phyloP scores from a whole-genome alignment of 2,888 invertebrate genomes.

The Schizotus pectinicornis region DNA sequence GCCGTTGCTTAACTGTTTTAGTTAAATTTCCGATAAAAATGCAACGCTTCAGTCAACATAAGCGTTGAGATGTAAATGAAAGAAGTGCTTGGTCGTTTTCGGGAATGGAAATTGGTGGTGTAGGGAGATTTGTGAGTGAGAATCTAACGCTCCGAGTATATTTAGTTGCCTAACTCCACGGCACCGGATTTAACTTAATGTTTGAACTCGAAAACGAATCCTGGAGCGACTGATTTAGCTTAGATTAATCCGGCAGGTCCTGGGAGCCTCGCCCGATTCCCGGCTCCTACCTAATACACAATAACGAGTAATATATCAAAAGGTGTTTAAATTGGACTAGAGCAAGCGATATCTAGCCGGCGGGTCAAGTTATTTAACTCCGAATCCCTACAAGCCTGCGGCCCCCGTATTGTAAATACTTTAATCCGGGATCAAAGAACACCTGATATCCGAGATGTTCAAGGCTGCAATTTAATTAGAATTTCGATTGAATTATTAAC shows the following conservation, averaged over 20 bases:
- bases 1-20: no score
- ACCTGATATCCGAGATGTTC: conserved; percentile 28
- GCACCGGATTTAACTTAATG: no score
- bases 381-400: conserved; percentile 30
- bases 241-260: neutral
- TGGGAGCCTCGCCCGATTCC: neutral
- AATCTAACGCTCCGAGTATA: no score
- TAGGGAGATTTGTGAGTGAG: no score
- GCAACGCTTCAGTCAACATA: no score
- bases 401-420: conserved; percentile 30
- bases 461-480: conserved; percentile 26
- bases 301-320: conserved; percentile 24
- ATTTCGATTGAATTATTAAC: conserved; percentile 28
- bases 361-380: conserved; percentile 33
- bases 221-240: no score
- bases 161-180: no score
- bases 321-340: conserved; percentile 26
- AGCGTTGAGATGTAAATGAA: no score
- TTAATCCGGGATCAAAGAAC: conserved; percentile 33
- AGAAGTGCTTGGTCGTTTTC: no score
- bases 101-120: no score
- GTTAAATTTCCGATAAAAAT: no score
- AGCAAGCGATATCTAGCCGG: conserved; percentile 23
- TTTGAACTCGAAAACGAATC: no score
- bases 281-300: conserved; percentile 10